Conservation (phyloP, 1,140 invertebrate species). For the Sycophaga agraensis region DNA sequence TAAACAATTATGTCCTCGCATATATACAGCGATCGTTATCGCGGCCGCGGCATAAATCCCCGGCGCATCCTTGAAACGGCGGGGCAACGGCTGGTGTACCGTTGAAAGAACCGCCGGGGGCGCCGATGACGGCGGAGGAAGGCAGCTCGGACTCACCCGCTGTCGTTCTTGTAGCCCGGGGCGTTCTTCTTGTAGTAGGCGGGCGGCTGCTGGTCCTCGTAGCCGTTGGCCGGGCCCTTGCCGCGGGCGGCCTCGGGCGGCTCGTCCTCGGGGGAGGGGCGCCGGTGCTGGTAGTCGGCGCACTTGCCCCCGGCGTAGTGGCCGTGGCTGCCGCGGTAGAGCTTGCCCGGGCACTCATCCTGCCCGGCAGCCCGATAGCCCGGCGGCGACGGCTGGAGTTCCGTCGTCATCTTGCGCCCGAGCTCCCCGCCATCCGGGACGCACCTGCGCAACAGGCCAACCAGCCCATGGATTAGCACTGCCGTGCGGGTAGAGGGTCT, state of each 20-base stretch:
- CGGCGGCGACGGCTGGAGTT: conserved; percentile 56
- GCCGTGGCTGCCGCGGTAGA: conserved; percentile 50
- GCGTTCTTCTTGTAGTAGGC: conserved; percentile 55
- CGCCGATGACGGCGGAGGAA: too few relatives aligned
- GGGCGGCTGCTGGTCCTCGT: conserved; percentile 34
- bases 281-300: conserved; percentile 38
- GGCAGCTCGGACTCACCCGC: conserved; percentile 41
- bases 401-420: conserved; percentile 60
- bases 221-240: conserved; percentile 36
- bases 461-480: too few relatives aligned
- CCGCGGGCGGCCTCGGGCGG: conserved; percentile 36
- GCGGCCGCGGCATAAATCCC: too few relatives aligned
- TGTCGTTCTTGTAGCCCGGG: conserved; percentile 55
- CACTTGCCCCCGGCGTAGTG: conserved; percentile 45
- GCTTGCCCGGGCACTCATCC: conserved; percentile 54
- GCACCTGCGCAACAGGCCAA: conserved; percentile 51
- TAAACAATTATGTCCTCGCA: too few relatives aligned
- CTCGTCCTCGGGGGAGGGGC: not conserved
- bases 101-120: too few relatives aligned
- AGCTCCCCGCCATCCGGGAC: conserved; percentile 57
- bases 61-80: too few relatives aligned
- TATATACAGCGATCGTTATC: too few relatives aligned
- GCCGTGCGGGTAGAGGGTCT: not conserved
- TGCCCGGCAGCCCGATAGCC: conserved; percentile 50
- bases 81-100: too few relatives aligned